Evolutionary conservation across 2,113 vertebrate genomes (phyloP), one percentile per base, ranked within the genome.

Genomic region (Calypte anna): DNA sequence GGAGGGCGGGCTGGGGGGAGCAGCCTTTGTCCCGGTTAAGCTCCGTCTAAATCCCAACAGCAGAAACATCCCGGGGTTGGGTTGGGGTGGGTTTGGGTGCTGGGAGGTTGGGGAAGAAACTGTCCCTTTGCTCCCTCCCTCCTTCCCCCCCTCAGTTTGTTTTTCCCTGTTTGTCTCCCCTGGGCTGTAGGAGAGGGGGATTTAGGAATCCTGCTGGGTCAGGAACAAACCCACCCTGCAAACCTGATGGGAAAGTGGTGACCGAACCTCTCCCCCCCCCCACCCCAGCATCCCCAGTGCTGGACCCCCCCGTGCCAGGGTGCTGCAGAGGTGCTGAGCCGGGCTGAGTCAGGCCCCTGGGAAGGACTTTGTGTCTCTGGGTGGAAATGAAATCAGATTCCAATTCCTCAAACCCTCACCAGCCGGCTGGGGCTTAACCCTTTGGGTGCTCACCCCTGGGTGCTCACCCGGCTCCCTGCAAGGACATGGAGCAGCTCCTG

Each of bases 321-420:
- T n/a, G 67, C 81, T 63, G 17, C 3, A 14, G 73, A 30, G 58
- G 17, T 59, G 80, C 88, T 90, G 38, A 12, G 81, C 70, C 0
- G 1, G 48, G 76, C 82, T 94, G 91, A 79, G 38, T 81, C 92
- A 93, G 80, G 57, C 54, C 53, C 62, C 0, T 10, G 3, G 25
- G 95, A 61, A 82, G 80, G 53, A 24, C 12, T 69, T 82, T 31
- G 50, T 68, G 77, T 91, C 86, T 89, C 80, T 78, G 74, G 57
- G 51, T 86, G 92, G 92, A 92, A 92, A 87, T 73, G 62, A 95
- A 40, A 82, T 86, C 86, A 76, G 48, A 50, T 9, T 55, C 64
- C 33, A 33, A 84, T 89, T 85, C 83, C 89, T 7, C 6, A 91
- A 92, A 27, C 46, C 44, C 43, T n/a, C 2, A 88, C 10, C 55